These are phyloP conservation scores for Parnassius orleans DNA, from an alignment of 2,888 invertebrate genomes.

Conservation along the genomic window DNA sequence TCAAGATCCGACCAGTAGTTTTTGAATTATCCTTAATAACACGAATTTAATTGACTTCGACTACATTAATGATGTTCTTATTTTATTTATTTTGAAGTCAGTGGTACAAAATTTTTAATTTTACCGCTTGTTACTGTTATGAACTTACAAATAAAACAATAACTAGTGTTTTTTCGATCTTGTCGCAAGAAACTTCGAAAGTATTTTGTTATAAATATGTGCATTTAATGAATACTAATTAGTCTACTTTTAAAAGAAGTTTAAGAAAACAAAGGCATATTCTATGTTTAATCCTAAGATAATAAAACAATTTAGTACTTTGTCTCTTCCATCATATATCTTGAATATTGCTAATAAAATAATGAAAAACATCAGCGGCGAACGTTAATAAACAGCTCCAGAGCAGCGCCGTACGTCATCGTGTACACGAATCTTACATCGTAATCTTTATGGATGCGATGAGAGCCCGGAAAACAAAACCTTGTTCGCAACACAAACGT, in stretches of 20 bases:
- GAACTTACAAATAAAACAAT: not conserved
- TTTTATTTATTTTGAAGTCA: too few relatives aligned
- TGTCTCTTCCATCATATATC: conserved; percentile 23
- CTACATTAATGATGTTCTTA: too few relatives aligned
- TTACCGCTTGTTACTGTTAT: not conserved
- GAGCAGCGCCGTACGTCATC: conserved; percentile 38
- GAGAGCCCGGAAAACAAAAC: conserved; percentile 38
- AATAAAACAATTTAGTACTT: conserved; percentile 14
- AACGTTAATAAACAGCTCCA: conserved; percentile 31
- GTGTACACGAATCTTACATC: conserved; percentile 33
- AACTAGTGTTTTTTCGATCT: too few relatives aligned
- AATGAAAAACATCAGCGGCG: conserved; percentile 30
- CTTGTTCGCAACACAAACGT: conserved; percentile 1
- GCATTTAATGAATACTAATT: too few relatives aligned
- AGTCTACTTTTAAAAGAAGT: too few relatives aligned
- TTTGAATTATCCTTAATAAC: too few relatives aligned
- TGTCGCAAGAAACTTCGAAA: too few relatives aligned
- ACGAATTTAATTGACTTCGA: too few relatives aligned
- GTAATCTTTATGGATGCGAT: conserved; percentile 39
- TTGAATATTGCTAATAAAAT: conserved; percentile 27
- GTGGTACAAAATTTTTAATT: too few relatives aligned
- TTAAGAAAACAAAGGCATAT: not conserved
- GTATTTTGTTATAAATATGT: too few relatives aligned
- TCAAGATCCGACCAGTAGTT: too few relatives aligned
- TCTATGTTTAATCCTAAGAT: not conserved